phyloP scores from a whole-genome alignment of 2,888 invertebrate species.

The Diadegma fenestrale region DNA sequence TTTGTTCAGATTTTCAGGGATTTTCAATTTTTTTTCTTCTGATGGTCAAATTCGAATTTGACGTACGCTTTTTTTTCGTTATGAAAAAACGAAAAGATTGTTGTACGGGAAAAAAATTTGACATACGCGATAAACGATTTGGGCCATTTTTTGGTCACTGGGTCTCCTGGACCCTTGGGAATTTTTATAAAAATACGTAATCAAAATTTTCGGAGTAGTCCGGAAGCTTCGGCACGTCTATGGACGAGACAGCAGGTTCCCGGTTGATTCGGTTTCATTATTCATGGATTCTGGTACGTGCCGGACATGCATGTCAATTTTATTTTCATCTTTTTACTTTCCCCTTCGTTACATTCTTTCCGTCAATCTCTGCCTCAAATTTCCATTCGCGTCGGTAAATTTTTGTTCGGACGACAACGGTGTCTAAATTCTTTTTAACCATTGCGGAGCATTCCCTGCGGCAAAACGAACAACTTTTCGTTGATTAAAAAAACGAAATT shows the following conservation, averaged over 20 bases:
- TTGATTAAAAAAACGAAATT: neutral
- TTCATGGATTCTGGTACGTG: slow-evolving; percentile 62
- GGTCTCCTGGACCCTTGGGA: too few relatives aligned
- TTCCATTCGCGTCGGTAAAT: slow-evolving; percentile 18
- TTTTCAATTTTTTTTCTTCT: neutral
- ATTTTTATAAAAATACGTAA: neutral
- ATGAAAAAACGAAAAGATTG: neutral
- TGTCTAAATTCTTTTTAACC: neutral
- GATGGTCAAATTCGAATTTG: neutral
- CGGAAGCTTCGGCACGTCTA: slow-evolving; percentile 25
- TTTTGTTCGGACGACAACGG: neutral
- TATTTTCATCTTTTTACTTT: slow-evolving; percentile 30
- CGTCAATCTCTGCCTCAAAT: slow-evolving; percentile 16
- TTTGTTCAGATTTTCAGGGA: neutral
- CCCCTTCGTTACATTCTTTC: slow-evolving; percentile 31
- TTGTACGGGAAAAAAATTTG: neutral
- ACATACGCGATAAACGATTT: neutral
- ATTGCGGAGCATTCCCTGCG: neutral
- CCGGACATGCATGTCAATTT: slow-evolving; percentile 43
- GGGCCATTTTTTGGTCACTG: neutral
- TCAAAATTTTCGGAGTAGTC: slow-evolving; percentile 43
- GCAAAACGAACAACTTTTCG: neutral
- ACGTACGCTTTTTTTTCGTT: neutral
- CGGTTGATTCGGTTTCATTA: slow-evolving; percentile 47
- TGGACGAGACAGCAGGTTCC: neutral